Base-by-base conservation (phyloP, 30 jellyfish, hydroid and myxozoan genomes). In the Chironex yamaguchii region DNA sequence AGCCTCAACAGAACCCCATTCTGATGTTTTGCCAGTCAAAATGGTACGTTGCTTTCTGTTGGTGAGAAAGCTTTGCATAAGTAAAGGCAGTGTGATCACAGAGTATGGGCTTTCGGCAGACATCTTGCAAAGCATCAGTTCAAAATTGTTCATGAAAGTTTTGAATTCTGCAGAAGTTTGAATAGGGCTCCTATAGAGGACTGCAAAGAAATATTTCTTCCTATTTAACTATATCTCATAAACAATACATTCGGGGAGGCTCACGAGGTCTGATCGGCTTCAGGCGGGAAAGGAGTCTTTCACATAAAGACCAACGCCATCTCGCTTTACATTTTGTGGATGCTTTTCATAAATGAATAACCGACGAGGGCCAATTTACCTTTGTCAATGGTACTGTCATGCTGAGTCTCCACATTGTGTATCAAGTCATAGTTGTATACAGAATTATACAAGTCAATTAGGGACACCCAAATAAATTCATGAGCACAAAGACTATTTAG, bases 1-100 rank as follows among this genome's bases (percentile, higher is more conserved):
- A 34, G 85, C 85, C 49, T 35, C 72, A 35, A 71, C 30, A 71
- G 85, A 42, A 35, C 85, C 85, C 85, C 85, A 71, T 71, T 71
- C 22, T 21, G 85, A 71, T 71, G 85, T 71, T 35, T 71, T 71
- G 21, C 85, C 85, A 71, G 42, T 71, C 36, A 71, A 36, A 71
- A 71, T 71, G 49, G 85, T 71, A 71, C 71, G 85, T 71, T 71
- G 88, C 33, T 50, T 25, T 76, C 80, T 49, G 79, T 49, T 27
- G 14, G 88, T 33, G 53, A 76, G 88, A 52, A 76, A 50, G 23
- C 88, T 76, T 49, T 76, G 71, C 12, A 71, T 71, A n/a, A 71
- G 3, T 34, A 52, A 9, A 25, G 49, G 85, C 76, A 71, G 24
- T 4, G 20, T 4, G 20, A 36, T 66, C 32, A 21, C 36, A 30